Conservation (phyloP, 53 echinoderm and acorn worm species). For the Henricia sp. region DNA sequence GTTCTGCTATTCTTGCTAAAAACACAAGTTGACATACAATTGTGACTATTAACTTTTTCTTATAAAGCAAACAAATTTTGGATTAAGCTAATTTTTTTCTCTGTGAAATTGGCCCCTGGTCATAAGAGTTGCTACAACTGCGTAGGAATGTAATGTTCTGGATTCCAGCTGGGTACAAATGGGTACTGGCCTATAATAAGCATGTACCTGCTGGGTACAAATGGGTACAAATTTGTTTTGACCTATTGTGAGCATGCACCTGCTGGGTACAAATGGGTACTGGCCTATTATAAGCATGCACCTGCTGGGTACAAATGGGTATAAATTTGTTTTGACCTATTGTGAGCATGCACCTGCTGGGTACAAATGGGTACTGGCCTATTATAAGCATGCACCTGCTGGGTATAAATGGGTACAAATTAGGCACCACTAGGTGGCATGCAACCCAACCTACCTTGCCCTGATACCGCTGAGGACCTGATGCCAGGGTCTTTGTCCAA, state of each 20-base stretch:
- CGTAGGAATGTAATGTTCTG: too few species aligned
- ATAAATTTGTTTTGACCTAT: neutral
- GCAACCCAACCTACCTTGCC: conserved; percentile 68
- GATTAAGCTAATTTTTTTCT: too few species aligned
- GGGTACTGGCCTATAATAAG: neutral
- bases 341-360: too few species aligned
- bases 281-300: neutral
- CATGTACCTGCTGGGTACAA: neutral
- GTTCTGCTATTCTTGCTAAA: too few species aligned
- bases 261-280: neutral
- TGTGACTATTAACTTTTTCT: too few species aligned
- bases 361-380: conserved; percentile 1
- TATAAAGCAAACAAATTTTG: too few species aligned
- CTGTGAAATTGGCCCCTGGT: too few species aligned
- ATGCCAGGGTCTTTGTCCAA: conserved; percentile 91
- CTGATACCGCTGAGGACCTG: conserved; percentile 80
- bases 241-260: neutral
- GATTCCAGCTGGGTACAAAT: too few species aligned
- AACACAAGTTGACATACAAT: too few species aligned
- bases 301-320: neutral
- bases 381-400: neutral
- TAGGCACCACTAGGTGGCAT: neutral
- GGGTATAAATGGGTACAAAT: neutral
- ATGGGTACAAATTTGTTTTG: neutral
- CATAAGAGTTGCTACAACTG: neutral